These are phyloP conservation scores for Bos javanicus DNA, from an alignment of 2,113 vertebrate genomes.

Conservation along the genomic window DNA sequence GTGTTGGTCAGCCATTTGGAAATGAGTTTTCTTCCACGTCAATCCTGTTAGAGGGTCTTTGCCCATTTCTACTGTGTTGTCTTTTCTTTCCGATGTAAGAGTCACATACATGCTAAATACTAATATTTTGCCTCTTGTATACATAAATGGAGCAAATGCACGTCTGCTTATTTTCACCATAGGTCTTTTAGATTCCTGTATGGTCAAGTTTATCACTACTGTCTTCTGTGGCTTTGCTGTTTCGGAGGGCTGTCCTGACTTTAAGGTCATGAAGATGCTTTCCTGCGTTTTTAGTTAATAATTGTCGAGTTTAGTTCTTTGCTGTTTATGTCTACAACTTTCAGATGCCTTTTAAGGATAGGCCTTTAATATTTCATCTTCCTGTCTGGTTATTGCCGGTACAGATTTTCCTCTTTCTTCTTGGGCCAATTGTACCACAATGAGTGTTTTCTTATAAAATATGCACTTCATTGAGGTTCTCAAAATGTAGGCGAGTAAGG, in stretches of 20 bases:
- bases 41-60: rapidly evolving
- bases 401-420: not conserved
- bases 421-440: not conserved
- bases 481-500: not conserved
- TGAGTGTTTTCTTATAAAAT: not conserved
- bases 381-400: not conserved
- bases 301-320: not conserved
- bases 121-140: rapidly evolving
- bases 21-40: rapidly evolving
- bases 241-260: rapidly evolving
- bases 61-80: rapidly evolving
- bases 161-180: not conserved
- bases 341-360: not conserved
- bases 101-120: rapidly evolving
- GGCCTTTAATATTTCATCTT: not conserved
- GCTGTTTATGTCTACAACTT: not conserved
- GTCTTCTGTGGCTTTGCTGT: too few relatives aligned
- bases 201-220: rapidly evolving
- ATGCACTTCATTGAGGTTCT: not conserved
- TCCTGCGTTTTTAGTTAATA: not conserved
- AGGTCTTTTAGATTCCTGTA: rapidly evolving
- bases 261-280: not conserved
- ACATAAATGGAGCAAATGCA: rapidly evolving
- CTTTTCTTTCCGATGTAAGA: too few relatives aligned
- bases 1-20: rapidly evolving